A percentile compares a stretch with the other conserved stretches of the same genome.
phyloP scores from a whole-genome alignment of 92 coral and sea anemone genomes.

The Palythoa grandiflora region DNA sequence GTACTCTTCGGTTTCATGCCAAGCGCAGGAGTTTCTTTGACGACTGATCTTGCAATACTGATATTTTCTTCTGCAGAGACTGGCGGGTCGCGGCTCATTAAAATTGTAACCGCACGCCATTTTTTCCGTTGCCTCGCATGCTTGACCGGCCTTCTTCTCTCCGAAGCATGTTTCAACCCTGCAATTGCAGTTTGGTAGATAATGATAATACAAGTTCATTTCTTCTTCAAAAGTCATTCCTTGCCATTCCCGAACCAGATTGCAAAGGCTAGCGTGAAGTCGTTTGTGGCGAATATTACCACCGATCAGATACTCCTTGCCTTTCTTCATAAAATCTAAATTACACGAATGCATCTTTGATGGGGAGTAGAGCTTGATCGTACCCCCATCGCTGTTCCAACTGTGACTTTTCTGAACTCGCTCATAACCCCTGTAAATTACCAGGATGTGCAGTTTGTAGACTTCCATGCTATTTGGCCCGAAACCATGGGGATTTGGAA shows the following conservation, averaged over 20 bases:
- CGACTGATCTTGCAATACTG: conserved; percentile 9
- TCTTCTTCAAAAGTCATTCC: not conserved
- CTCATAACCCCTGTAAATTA: not conserved
- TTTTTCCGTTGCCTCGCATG: not conserved
- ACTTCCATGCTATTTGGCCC: conserved; percentile 1
- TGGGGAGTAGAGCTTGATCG: not conserved
- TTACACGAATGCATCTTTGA: not conserved
- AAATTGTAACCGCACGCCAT: conserved; percentile 29
- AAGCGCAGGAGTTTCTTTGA: conserved; percentile 9
- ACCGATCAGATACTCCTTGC: conserved; percentile 10
- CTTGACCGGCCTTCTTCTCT: not conserved
- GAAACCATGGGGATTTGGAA: not conserved
- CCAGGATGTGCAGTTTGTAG: conserved; percentile 23
- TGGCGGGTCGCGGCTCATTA: not conserved
- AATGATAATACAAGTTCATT: not conserved
- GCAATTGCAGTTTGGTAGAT: conserved; percentile 20
- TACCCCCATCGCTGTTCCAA: conserved; percentile 12
- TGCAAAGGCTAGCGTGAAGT: conserved; percentile 6
- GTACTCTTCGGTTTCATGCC: conserved; percentile 24
- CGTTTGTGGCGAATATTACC: not conserved
- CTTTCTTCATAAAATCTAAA: not conserved
- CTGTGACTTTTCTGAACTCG: not conserved
- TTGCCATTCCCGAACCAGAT: not conserved
- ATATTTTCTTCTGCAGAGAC: conserved; percentile 1
- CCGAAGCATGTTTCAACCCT: conserved; percentile 6